Evolutionary conservation across 1,140 invertebrate genomes (phyloP), one percentile per base, ranked within the genome.

Genomic region (Proctacanthus coquilletti): DNA sequence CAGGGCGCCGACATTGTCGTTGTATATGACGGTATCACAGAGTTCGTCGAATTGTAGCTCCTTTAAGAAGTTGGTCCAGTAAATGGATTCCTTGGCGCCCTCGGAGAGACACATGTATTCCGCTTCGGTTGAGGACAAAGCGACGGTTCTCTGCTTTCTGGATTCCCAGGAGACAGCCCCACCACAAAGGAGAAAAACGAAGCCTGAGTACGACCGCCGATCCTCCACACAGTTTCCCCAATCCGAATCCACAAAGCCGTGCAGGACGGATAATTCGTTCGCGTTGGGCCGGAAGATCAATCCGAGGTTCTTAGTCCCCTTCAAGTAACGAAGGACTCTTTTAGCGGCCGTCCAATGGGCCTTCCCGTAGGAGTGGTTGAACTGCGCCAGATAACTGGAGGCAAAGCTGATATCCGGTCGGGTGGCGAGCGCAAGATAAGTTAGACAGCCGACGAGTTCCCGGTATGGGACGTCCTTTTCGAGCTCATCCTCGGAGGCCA

Each of bases 341-440:
- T 63, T 57, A 3, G 50, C 54, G 25, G 45, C 46, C 23, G 10
- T 34, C 53, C 52, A 56, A 44, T 65, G 52, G 3, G 31, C n/a
- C 33, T 35, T 18, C 9, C 30, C 37, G 10, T 38, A 52, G 25
- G 45, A 42, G 9, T 44, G 43, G 6, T 47, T 42, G 34, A 46
- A 53, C 37, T 49, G 46, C 17, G 44, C 50, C 6, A 53, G 34
- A 15, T 41, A 18, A 39, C 38, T 52, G 0, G 68, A 62, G 5
- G 58, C 48, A 40, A 45, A 64, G 6, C 51, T 32, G 18, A 66
- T 55, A 46, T 68, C 64, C 23, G 61, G 63, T 34, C 64, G 34
- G 6, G 55, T 53, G 5, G 37, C 38, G 10, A 42, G 37, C 20
- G 51, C 34, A 5, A 62, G 19, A 50, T 56, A 63, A 34, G 65